Evolutionary conservation across 2,888 invertebrate genomes (phyloP).

Genomic region (Augochlorella aurata): DNA sequence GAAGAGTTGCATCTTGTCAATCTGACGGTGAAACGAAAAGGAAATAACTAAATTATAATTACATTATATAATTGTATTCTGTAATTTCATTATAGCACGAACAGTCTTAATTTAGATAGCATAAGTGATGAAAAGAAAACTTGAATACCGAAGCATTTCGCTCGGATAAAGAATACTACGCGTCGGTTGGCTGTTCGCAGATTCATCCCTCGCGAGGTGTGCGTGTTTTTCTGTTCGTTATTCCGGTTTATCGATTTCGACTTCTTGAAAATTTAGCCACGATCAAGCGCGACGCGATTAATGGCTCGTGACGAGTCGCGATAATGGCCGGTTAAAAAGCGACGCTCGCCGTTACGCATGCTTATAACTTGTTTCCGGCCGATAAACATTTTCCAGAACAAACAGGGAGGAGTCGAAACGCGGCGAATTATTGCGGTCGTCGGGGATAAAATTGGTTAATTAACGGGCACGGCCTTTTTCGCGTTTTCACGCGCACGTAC

Average conservation of each 20-base stretch:
- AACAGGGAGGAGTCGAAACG: conserved; percentile 19
- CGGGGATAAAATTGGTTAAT: conserved; percentile 30
- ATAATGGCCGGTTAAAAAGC: conserved; percentile 20
- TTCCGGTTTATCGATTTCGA: neutral
- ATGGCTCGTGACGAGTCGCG: conserved; percentile 4
- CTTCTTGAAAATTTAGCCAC: conserved; percentile 8
- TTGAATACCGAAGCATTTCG: no score
- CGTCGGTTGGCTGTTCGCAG: no score
- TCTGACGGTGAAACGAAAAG: no score
- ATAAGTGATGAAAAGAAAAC: no score
- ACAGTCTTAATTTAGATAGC: no score
- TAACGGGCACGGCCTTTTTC: conserved; percentile 29
- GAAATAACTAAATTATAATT: no score
- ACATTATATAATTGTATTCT: no score
- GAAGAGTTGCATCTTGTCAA: no score
- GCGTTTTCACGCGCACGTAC: conserved; percentile 22
- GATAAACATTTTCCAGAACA: conserved; percentile 27
- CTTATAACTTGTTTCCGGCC: conserved; percentile 30
- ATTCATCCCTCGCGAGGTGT: no score
- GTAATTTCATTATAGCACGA: no score
- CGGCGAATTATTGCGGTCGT: conserved; percentile 28
- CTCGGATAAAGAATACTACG: no score
- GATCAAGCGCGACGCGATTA: conserved; percentile 4
- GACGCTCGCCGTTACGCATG: conserved; percentile 14
- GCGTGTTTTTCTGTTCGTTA: neutral